Base-by-base conservation (phyloP, 2,888 invertebrate genomes). In the Copidosoma aretas region DNA sequence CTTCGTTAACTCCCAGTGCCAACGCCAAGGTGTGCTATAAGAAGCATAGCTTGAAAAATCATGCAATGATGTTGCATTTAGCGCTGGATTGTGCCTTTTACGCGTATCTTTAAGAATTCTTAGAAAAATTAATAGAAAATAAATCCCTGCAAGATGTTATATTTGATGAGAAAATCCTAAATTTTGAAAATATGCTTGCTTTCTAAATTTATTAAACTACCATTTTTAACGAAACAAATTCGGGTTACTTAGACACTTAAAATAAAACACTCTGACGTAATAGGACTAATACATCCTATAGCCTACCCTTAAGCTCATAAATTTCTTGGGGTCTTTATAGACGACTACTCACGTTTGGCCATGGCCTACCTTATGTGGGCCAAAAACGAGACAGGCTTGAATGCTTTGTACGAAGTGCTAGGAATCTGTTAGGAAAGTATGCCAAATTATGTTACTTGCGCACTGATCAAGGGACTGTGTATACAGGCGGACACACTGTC, bases 311-410 rank as follows among this genome's bases (percentile, higher is more conserved):
- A 68, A 58, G 63, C 43, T 14, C 64, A 67, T 41, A 73, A 53
- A 67, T 74, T 60, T 54, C 73, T 76, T n/a, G n/a, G 49, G 4
- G 68, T 67, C 22, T 67, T 74, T 71, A 32, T 73, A 24, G 71
- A 75, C 60, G 74, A 75, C 63, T 74, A 64, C 62, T 75, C 73
- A 5, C 68, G 74, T n/a, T 68, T 68, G 57, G 75, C 74, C 3
- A 75, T 64, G 70, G 66, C 71, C 21, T 77, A 62, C 41, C 53
- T 12, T 75, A 68, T 77, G 52, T 70, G 68, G 58, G 5, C 43
- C 12, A 74, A 74, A 53, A 70, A 62, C 43, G 74, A 73, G 41
- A 68, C 72, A 0, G 69, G 67, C 32, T 74, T 14, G 65, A 73
- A 22, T n/a, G n/a, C 8, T 73, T 73, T 56, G 51, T 76, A 15